Base-by-base conservation (phyloP, 2,113 vertebrate species). In the Leptocoma aspasia region DNA sequence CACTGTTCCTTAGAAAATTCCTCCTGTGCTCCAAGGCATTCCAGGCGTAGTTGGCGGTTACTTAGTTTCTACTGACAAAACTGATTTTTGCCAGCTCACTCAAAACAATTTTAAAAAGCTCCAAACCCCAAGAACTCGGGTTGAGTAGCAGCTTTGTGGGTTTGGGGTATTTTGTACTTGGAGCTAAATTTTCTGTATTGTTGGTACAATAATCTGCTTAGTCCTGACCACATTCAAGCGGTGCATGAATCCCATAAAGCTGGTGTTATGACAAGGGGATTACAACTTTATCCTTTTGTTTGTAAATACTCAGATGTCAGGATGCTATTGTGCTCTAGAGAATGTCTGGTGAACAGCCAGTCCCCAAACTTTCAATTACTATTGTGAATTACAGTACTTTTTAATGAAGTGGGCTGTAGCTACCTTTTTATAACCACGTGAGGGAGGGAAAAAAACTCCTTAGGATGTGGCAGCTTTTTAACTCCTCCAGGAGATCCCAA, bases 1-100 rank as follows among this genome's bases (percentile, higher is more conserved):
- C 86, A 64, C 73, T 95, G 95, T 96, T 97, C 72, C 89, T 92
- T 76, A 59, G 92, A 94, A 95, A 96, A 95, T 94, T 96, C 96
- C 93, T 90, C 47, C 37, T 15, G 41, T 15, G 93, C 89, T 91
- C 84, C 81, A 30, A 90, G 53, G 81, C 93, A 96, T 97, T 97
- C 96, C 96, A 82, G 59, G 93, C 86, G 73, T 94, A 80, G 70
- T 15, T 97, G 94, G 91, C 0, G 0, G 69, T 84, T 86, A 94
- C 92, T 95, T 75, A 21, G 92, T 79, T 95, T 79, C 95, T 84
- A 87, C 89, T 82, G 86, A 94, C 81, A 92, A 75, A 92, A 95
- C 70, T 87, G 9, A 95, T 91, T 89, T 95, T 91, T 95, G 72
- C 91, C 77, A 70, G 79, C 60, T 94, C 59, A 50, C 45, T 80